Evolutionary conservation across 1,140 invertebrate genomes (phyloP).

Genomic region (Drosophila ambigua): DNA sequence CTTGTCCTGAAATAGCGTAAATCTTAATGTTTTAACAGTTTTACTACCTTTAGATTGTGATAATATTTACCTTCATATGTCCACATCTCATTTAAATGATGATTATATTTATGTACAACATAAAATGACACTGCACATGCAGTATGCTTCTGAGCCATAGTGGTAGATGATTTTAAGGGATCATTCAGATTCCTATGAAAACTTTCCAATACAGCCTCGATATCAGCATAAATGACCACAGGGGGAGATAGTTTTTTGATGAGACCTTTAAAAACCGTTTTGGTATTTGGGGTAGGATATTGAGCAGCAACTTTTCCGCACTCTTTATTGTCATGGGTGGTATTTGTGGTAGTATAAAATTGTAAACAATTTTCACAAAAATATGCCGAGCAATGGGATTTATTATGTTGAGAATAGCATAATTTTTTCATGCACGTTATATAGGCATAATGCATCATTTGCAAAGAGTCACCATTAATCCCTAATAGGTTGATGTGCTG

Average conservation of each 20-base stretch:
- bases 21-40: too few species aligned
- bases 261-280: neutral
- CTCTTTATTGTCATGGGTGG: neutral
- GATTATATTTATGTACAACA: conserved; percentile 7
- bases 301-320: neutral
- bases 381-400: neutral
- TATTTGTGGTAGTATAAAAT: neutral
- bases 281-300: neutral
- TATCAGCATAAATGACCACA: conserved; percentile 10
- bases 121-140: conserved; percentile 13
- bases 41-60: too few species aligned
- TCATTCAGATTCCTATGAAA: neutral
- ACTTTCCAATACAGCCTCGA: conserved; percentile 4
- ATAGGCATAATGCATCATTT: too few species aligned
- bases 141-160: neutral
- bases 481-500: too few species aligned
- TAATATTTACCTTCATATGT: conserved; percentile 7
- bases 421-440: neutral
- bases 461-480: too few species aligned
- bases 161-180: neutral
- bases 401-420: too few species aligned
- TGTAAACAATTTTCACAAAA: conserved; percentile 5
- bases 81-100: neutral
- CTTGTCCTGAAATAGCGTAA: neutral
- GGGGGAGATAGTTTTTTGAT: neutral